Evolutionary conservation across 1,140 invertebrate genomes (phyloP).

Genomic region (Achatina immaculata): DNA sequence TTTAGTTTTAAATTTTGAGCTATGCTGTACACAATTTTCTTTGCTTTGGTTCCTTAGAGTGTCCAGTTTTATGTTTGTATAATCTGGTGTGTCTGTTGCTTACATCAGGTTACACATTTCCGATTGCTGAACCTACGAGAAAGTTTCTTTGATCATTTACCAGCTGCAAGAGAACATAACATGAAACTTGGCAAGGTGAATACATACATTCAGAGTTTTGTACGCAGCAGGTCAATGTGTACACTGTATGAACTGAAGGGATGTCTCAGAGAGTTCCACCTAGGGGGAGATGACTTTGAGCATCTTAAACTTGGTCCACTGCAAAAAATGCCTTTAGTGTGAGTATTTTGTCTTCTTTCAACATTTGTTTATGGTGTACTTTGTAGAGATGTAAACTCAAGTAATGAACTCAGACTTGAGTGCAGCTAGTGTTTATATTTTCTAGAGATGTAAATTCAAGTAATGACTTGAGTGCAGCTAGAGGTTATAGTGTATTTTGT

Average conservation of each 20-base stretch:
- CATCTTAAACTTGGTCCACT: constrained; percentile 63
- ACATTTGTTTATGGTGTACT: too few species aligned
- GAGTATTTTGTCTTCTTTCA: neutral
- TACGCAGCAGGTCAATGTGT: constrained; percentile 58
- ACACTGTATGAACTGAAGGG: constrained; percentile 61
- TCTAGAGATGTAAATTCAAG: too few species aligned
- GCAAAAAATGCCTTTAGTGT: constrained; percentile 59
- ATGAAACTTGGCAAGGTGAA: constrained; percentile 59
- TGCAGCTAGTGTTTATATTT: too few species aligned
- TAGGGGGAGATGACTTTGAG: constrained; percentile 54
- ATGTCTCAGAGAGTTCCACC: constrained; percentile 54
- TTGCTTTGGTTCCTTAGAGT: too few species aligned
- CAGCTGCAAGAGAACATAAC: constrained; percentile 52
- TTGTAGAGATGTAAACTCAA: too few species aligned
- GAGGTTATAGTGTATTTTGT: too few species aligned
- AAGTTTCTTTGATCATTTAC: constrained; percentile 47
- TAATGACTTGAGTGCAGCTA: too few species aligned
- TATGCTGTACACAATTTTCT: too few species aligned
- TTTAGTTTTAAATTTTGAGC: too few species aligned
- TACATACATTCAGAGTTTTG: constrained; percentile 63
- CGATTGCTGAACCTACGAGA: neutral
- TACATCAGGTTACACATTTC: neutral
- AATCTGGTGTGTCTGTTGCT: too few species aligned
- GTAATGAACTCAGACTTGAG: too few species aligned
- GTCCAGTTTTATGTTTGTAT: too few species aligned